phyloP scores from a whole-genome alignment of 2,113 vertebrate species.

The Caranx melampygus region DNA sequence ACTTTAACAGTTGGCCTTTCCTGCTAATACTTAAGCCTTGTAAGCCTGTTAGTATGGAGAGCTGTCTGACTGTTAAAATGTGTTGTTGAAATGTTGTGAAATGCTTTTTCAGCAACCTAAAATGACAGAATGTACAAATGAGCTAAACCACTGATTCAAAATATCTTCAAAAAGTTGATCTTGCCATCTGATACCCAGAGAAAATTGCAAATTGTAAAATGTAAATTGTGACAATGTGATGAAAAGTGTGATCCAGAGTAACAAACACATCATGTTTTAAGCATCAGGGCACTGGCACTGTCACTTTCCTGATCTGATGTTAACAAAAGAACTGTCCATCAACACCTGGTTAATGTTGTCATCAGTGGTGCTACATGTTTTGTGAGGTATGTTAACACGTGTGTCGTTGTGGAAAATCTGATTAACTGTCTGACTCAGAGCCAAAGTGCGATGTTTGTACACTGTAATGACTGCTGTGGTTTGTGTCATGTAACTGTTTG shows the following conservation, averaged over 20 bases:
- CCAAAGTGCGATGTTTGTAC: slow-evolving; percentile 3
- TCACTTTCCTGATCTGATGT: slow-evolving; percentile 9
- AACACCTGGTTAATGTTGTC: background rate
- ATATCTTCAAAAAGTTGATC: background rate
- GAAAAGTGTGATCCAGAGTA: background rate
- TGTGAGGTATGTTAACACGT: slow-evolving; percentile 5
- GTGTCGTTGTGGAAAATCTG: slow-evolving; percentile 9
- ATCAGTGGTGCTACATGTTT: background rate
- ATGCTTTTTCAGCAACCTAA: background rate
- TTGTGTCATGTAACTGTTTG: background rate
- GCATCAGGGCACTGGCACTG: background rate
- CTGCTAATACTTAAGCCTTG: slow-evolving; percentile 54
- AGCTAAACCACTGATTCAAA: background rate
- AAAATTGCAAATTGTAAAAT: background rate
- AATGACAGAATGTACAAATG: background rate
- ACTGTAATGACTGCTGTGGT: background rate
- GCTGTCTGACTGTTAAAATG: background rate
- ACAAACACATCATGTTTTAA: slow-evolving; percentile 1
- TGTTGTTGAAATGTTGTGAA: slow-evolving; percentile 14
- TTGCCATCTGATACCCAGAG: no score
- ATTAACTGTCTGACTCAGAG: slow-evolving; percentile 8
- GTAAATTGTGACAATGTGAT: background rate
- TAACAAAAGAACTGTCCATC: background rate
- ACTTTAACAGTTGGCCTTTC: slow-evolving; percentile 39
- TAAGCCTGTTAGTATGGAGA: slow-evolving; percentile 26